These are phyloP conservation scores for Drosophila guanche DNA, from an alignment of 1,140 invertebrate genomes.

Conservation along the genomic window DNA sequence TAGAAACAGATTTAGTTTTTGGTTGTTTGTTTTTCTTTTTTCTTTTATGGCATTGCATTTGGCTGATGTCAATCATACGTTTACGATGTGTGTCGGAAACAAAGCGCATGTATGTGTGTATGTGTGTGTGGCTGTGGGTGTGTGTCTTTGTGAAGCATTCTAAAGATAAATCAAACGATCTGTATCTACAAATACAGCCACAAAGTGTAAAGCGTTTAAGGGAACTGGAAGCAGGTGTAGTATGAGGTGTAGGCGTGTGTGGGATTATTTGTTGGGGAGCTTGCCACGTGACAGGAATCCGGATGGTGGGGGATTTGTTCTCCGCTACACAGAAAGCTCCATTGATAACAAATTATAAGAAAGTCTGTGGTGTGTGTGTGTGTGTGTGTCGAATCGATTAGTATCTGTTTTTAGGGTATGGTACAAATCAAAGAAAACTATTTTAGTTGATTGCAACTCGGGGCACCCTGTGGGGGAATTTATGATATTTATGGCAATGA, in stretches of 20 bases:
- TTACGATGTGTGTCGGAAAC: conserved; percentile 6
- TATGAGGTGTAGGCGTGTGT: background rate
- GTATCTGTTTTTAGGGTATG: conserved; percentile 64
- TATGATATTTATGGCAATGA: conserved; percentile 36
- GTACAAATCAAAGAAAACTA: conserved; percentile 44
- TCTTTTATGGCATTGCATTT: conserved; percentile 4
- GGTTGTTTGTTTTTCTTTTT: conserved; percentile 39
- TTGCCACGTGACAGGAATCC: conserved; percentile 4
- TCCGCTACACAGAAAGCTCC: conserved; percentile 28
- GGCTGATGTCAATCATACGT: conserved; percentile 2
- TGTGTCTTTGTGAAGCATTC: conserved; percentile 48
- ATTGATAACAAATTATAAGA: conserved; percentile 54
- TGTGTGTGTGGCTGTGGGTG: conserved; percentile 12
- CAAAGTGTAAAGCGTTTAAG: conserved; percentile 50
- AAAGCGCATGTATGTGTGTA: conserved; percentile 22
- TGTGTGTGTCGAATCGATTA: conserved; percentile 77
- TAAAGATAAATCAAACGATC: conserved; percentile 32
- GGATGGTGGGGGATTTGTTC: background rate
- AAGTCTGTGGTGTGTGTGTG: conserved; percentile 32
- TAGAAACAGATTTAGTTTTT: conserved; percentile 76
- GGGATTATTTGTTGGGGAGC: background rate
- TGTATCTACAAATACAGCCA: conserved; percentile 51
- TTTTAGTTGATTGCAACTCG: conserved; percentile 18
- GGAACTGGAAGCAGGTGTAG: conserved; percentile 33
- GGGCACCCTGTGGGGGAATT: conserved; percentile 32